Evolutionary conservation across 2,888 invertebrate species (phyloP).

Genomic region (Clunio marinus): DNA sequence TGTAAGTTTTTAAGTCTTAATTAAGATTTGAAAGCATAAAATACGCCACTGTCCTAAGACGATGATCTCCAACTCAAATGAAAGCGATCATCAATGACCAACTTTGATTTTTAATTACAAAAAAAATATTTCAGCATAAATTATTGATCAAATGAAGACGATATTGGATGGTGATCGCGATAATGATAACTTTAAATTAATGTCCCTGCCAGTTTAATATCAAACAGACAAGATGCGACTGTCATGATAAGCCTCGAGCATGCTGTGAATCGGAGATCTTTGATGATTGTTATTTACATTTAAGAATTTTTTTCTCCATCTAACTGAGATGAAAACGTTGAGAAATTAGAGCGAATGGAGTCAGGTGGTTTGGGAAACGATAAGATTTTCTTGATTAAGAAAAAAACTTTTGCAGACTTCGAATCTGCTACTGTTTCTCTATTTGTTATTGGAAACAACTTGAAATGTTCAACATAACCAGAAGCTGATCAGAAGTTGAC

Average conservation of each 20-base stretch:
- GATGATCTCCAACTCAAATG: neutral
- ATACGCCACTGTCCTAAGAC: neutral
- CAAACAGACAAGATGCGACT: conserved; percentile 34
- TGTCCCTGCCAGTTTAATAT: conserved; percentile 8
- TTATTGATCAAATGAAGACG: conserved; percentile 20
- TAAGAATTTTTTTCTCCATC: no score
- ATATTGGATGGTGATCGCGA: conserved; percentile 28
- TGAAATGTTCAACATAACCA: no score
- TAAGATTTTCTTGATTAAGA: no score
- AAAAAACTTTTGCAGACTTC: no score
- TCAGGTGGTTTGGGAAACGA: no score
- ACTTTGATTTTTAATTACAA: conserved; percentile 23
- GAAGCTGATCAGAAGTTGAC: no score
- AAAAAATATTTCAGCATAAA: conserved; percentile 20
- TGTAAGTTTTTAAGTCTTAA: neutral
- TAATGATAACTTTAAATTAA: conserved; percentile 34
- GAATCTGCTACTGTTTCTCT: no score
- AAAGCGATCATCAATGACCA: neutral
- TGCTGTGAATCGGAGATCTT: neutral
- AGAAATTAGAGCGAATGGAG: no score
- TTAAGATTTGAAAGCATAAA: neutral
- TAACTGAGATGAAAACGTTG: no score
- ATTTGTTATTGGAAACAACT: no score
- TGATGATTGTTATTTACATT: no score
- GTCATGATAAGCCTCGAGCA: conserved; percentile 11